Evolutionary conservation across 2,797 vertebrate genomes (phyloP).

Genomic region (Sebastes hopkinsi): DNA sequence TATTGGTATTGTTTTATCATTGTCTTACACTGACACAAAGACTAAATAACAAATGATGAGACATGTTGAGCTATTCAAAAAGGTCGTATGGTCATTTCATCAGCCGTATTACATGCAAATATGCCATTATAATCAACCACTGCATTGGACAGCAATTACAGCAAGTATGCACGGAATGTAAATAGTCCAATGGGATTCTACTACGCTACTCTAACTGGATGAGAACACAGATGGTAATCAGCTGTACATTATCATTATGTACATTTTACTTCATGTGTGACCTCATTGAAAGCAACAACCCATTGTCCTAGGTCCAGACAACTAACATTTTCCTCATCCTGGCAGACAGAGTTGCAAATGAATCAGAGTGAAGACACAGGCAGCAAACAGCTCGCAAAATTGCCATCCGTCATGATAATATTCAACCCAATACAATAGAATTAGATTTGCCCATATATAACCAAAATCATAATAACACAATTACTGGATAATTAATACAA

Average conservation of each 20-base stretch:
- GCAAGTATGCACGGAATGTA: not conserved
- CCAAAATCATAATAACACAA: no score
- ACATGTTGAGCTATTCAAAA: not conserved
- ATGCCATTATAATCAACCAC: not conserved
- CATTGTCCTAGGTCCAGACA: slow-evolving; percentile 89
- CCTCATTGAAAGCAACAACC: slow-evolving; percentile 92
- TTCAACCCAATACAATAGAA: not conserved
- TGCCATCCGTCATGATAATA: slow-evolving; percentile 82
- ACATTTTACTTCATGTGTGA: slow-evolving; percentile 85
- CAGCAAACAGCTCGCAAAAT: slow-evolving; percentile 87
- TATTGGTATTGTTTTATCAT: not conserved
- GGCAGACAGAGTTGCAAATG: slow-evolving; percentile 87
- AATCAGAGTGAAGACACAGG: slow-evolving; percentile 88
- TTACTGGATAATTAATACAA: no score
- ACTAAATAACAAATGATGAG: not conserved
- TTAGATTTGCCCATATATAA: no score
- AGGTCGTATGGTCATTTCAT: not conserved
- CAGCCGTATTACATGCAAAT: not conserved
- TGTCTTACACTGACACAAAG: not conserved
- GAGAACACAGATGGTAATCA: not conserved
- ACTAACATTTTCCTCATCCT: slow-evolving; percentile 90
- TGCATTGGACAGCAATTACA: not conserved
- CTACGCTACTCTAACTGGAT: not conserved
- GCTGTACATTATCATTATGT: not conserved
- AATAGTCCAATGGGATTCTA: not conserved